These are phyloP conservation scores for Periparus ater DNA, from an alignment of 2,797 vertebrate genomes.

Conservation along the genomic window DNA sequence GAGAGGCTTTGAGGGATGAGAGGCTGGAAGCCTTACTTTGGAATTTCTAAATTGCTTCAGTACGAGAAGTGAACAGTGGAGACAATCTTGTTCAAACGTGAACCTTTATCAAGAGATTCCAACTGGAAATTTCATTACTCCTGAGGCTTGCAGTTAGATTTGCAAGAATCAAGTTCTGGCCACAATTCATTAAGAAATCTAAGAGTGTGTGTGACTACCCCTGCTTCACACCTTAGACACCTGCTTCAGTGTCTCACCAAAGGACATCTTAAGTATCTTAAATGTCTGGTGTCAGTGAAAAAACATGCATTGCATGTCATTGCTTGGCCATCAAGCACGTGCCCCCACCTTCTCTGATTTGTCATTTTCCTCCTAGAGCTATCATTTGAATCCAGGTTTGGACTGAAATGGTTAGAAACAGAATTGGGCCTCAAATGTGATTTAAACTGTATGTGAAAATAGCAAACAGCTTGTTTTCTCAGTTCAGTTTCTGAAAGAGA, in stretches of 20 bases:
- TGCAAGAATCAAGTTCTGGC: background rate
- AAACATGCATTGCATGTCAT: background rate
- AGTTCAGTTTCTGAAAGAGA: constrained; percentile 26
- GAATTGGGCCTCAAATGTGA: background rate
- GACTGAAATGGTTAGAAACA: background rate
- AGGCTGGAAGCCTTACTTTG: background rate
- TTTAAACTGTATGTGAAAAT: background rate
- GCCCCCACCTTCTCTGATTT: background rate
- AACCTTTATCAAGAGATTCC: background rate
- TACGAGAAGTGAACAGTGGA: background rate
- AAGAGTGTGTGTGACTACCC: background rate
- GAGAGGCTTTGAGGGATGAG: background rate
- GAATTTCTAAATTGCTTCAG: constrained; percentile 10
- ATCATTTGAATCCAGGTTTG: background rate
- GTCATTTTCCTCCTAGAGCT: background rate
- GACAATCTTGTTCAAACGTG: constrained; percentile 56
- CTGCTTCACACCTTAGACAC: background rate
- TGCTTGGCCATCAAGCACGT: background rate
- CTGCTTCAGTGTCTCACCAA: background rate
- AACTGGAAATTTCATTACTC: background rate
- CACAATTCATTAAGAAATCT: background rate
- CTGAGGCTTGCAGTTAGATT: background rate
- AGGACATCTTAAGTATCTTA: background rate
- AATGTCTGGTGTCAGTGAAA: background rate
- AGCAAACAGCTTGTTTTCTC: background rate